phyloP scores from a whole-genome alignment of 2,888 invertebrate genomes.

The Axea sp. region DNA sequence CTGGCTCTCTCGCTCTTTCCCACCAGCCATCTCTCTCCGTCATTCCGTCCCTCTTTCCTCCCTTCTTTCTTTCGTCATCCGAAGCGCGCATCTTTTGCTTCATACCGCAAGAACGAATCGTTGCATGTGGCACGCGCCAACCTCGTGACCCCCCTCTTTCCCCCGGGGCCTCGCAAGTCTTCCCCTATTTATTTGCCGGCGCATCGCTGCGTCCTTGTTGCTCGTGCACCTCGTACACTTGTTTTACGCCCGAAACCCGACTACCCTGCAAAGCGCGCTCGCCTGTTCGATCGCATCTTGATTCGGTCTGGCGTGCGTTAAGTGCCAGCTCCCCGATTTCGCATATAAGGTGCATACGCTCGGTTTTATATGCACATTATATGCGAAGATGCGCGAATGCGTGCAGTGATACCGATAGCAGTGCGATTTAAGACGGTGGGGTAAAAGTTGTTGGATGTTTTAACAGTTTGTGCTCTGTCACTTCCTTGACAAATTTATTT shows the following conservation, averaged over 20 bases:
- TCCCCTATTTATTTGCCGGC: slow-evolving; percentile 53
- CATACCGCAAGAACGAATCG: slow-evolving; percentile 69
- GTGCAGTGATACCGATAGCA: too few relatives aligned
- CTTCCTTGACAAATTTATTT: too few relatives aligned
- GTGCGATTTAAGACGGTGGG: too few relatives aligned
- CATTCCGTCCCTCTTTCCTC: not conserved
- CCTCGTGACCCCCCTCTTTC: slow-evolving; percentile 70
- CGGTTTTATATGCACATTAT: slow-evolving; percentile 24
- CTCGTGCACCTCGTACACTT: slow-evolving; percentile 69
- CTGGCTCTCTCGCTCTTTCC: not conserved
- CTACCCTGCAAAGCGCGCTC: slow-evolving; percentile 51
- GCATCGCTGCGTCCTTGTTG: slow-evolving; percentile 37
- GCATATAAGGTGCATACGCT: slow-evolving; percentile 45
- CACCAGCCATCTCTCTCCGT: not conserved
- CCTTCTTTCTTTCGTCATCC: slow-evolving; percentile 5
- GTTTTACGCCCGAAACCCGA: slow-evolving; percentile 71
- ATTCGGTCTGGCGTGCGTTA: slow-evolving; percentile 54
- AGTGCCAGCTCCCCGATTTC: slow-evolving; percentile 57
- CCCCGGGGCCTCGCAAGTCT: slow-evolving; percentile 61
- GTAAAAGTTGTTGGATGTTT: too few relatives aligned
- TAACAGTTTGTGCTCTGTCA: too few relatives aligned
- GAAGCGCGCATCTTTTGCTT: slow-evolving; percentile 54
- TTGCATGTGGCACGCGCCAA: slow-evolving; percentile 79
- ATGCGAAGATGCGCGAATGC: slow-evolving; percentile 10
- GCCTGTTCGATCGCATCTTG: slow-evolving; percentile 58